Percentiles rank a stretch among this genome's conserved stretches.
Evolutionary conservation across 2,113 vertebrate species (phyloP).

Genomic region (Galbula dea): DNA sequence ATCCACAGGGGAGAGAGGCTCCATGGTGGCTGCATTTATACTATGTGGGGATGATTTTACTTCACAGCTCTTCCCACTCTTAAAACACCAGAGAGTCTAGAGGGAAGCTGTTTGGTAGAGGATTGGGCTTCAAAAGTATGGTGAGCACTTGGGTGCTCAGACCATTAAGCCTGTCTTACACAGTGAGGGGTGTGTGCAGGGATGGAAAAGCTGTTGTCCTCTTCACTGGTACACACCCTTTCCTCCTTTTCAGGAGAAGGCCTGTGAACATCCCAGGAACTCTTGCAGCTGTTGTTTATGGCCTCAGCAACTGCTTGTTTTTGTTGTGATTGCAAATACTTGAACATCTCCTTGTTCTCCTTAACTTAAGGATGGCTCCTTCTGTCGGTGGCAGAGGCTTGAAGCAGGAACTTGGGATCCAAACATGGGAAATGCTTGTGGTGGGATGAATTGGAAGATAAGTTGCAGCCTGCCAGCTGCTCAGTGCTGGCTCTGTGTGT

Average conservation of each 20-base stretch:
- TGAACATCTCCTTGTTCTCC: neutral
- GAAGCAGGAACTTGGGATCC: neutral
- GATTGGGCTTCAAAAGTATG: neutral
- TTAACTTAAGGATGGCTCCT: neutral
- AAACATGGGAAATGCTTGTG: neutral
- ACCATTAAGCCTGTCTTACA: neutral
- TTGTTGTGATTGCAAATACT: neutral
- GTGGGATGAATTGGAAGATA: neutral
- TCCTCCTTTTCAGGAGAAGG: neutral
- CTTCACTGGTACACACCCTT: neutral
- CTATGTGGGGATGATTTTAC: neutral
- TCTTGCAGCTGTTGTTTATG: neutral
- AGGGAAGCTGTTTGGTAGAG: neutral
- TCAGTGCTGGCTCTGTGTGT: accelerated
- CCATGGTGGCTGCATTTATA: neutral
- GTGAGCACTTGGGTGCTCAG: neutral
- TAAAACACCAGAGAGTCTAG: neutral
- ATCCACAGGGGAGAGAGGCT: neutral
- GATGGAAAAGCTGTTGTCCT: neutral
- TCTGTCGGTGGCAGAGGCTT: neutral
- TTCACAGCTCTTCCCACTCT: neutral
- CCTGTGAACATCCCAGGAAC: neutral
- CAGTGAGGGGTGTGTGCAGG: neutral
- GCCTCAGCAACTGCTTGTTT: neutral
- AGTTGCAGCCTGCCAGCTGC: neutral